phyloP scores from a whole-genome alignment of 2,797 vertebrate species.

The Pagetopsis macropterus region DNA sequence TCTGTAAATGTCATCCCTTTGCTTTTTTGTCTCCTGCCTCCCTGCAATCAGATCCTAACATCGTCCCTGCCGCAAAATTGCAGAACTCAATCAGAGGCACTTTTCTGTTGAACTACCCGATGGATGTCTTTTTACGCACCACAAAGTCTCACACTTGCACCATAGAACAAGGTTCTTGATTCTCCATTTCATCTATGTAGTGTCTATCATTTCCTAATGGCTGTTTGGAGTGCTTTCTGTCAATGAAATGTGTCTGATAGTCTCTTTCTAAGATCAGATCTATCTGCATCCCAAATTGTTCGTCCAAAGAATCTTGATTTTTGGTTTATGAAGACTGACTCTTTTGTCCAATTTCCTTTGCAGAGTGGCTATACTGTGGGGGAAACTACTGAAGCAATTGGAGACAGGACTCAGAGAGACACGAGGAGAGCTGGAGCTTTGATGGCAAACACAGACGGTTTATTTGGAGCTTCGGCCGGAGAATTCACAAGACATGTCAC shows the following conservation, averaged over 20 bases:
- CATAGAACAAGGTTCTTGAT: constrained; percentile 3
- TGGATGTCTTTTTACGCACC: constrained; percentile 31
- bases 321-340: background rate
- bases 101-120: constrained; percentile 22
- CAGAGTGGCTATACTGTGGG: background rate
- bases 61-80: constrained; percentile 31
- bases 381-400: too few species aligned
- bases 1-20: constrained; percentile 30
- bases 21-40: constrained; percentile 41
- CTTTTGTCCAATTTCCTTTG: background rate
- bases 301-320: background rate
- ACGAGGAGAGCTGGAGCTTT: too few species aligned
- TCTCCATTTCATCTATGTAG: constrained; percentile 18
- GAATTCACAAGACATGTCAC: too few species aligned
- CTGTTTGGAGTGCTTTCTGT: constrained; percentile 23
- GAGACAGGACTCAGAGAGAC: too few species aligned
- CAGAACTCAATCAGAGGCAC: constrained; percentile 48
- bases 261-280: constrained; percentile 1
- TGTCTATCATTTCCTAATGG: constrained; percentile 19
- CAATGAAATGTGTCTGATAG: constrained; percentile 1
- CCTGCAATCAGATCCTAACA: constrained; percentile 41
- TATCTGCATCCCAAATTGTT: background rate
- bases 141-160: constrained; percentile 21
- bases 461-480: too few species aligned
- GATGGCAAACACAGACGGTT: too few species aligned